Evolutionary conservation across 1,140 invertebrate genomes (phyloP), one percentile per base, ranked within the genome.

Genomic region (Acyrthosiphon pisum): DNA sequence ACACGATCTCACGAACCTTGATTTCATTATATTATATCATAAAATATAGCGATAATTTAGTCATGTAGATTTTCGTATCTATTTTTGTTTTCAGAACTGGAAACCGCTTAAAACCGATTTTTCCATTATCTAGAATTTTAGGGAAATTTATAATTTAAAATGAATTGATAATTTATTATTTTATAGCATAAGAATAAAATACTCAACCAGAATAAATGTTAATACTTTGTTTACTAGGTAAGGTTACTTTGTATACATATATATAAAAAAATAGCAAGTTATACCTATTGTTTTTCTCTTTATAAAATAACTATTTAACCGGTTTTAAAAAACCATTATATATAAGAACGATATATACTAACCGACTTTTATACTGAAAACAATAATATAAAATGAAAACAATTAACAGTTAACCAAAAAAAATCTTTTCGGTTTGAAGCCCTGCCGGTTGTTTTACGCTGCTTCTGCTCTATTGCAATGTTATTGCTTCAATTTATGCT

Each of bases 1-100:
- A 11, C 11, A n/a, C 30, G 11, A 68, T n/a, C 60, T 68, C n/a
- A 6, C 0, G 0, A n/a, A 4, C 6, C 3, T 14, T 18, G 30
- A n/a, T 68, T 68, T 68, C 4, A 18, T 68, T 0, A 68, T n/a
- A 68, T 30, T 11, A 14, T 6, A 22, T 35, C n/a, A 20, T 18
- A 6, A 76, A 48, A 48, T 11, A 68, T 60, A 60, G 26, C n/a
- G 26, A n/a, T 30, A 4, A 53, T 68, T 30, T n/a, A 76, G 30
- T 35, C 0, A 76, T 6, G 26, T 30, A 23, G 20, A 2, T 76
- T 1, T n/a, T 18, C 3, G 30, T 68, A 11, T 14, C 14, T 48
- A 68, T n/a, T 76, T n/a, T 76, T 76, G n/a, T 76, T 76, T 76
- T 6, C 60, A n/a, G 60, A 76, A 6, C n/a, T 76, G n/a, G 4